Evolutionary conservation across 2,888 invertebrate species (phyloP), one percentile per base, ranked within the genome.

Genomic region (Morinoia aosen): DNA sequence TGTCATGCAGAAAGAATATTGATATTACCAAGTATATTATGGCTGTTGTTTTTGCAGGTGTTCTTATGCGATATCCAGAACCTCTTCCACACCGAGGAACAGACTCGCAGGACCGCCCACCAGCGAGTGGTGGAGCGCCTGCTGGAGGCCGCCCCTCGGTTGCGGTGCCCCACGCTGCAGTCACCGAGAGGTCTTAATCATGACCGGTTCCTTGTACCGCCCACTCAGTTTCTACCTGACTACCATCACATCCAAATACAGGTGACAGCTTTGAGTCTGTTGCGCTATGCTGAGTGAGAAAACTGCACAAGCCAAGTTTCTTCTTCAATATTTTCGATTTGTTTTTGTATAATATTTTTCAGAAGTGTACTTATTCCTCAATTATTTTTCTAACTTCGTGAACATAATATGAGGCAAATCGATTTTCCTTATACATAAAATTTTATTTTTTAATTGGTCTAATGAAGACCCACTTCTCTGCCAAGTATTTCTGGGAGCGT

Each of bases 241-340:
- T 57, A 93, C 40, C 93, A 93, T 33, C 93, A 93, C 33, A 93
- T 93, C 33, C 93, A 93, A 57, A 48, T 93, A 39, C 93, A 93
- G 93, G 93, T 93, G 57, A 93, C 10, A 25, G 12, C 39, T 88
- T 33, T 48, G 48, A 5, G 48, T 48, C 48, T 48, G 48, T 48
- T 48, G 48, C 48, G 48, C 48, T 48, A 48, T 48, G 48, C 48
- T 48, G 48, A 48, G 48, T 2, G 48, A 48, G 48, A 48, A 48
- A 48, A 48, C 48, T 48, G 48, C 48, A 5, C 48, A 48, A 48
- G 48, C 48, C 48, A 48, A 5, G 48, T 48, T 48, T 48, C 48
- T 48, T 48, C 48, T 48, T 48, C 48, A 48, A 48, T 48, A 48
- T 48, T 48, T 48, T 48, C 2, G 48, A 48, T 48, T 48, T 48